These are phyloP conservation scores for Paedocypris sp. DNA, from an alignment of 2,113 vertebrate species.

Conservation along the genomic window DNA sequence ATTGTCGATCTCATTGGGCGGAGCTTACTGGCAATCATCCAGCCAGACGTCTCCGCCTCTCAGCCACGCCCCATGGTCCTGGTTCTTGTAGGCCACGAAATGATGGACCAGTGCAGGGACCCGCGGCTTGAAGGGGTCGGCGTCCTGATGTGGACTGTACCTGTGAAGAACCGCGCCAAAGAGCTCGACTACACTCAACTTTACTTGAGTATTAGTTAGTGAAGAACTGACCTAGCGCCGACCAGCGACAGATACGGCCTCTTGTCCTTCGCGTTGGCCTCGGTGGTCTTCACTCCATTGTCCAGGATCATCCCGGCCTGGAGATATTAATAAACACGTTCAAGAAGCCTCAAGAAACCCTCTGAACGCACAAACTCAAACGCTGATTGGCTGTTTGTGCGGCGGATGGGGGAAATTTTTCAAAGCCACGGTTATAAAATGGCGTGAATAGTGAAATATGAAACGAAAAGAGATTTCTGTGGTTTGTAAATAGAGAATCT, in stretches of 20 bases:
- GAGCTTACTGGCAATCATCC: conserved; percentile 85
- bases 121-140: conserved; percentile 86
- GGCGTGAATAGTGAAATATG: no score
- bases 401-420: no score
- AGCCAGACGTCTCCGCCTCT: conserved; percentile 95
- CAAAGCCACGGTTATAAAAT: no score
- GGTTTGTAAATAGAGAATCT: no score
- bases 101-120: conserved; percentile 79
- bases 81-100: conserved; percentile 93
- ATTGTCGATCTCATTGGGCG: neutral
- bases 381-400: no score
- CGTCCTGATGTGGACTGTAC: conserved; percentile 86
- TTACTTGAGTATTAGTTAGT: neutral
- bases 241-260: conserved; percentile 83
- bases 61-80: conserved; percentile 95
- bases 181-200: no score
- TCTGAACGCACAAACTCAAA: no score
- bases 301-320: conserved; percentile 97
- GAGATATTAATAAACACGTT: neutral
- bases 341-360: no score
- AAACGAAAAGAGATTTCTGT: no score
- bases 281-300: conserved; percentile 88
- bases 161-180: conserved; percentile 47
- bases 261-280: conserved; percentile 87
- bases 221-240: conserved; percentile 83